These are phyloP conservation scores for Yponomeuta plumbellus DNA, from an alignment of 2,888 invertebrate genomes.

Conservation along the genomic window DNA sequence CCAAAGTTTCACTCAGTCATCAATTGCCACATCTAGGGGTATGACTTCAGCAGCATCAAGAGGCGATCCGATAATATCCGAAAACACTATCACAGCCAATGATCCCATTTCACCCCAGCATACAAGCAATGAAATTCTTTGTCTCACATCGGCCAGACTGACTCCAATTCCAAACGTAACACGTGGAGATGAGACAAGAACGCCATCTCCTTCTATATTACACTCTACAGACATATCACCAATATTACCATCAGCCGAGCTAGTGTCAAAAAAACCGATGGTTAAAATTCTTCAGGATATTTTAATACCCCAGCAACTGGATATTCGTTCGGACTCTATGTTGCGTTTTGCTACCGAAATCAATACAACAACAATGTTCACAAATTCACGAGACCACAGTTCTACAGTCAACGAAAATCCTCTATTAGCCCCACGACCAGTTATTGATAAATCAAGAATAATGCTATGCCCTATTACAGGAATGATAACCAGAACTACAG, in stretches of 20 bases:
- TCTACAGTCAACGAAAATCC: no score
- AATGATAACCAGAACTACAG: not conserved
- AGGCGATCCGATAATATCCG: not conserved
- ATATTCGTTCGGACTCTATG: no score
- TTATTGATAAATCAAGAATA: not conserved
- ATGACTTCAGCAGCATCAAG: no score
- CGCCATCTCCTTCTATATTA: constrained; percentile 3
- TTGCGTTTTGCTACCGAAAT: no score
- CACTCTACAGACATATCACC: not conserved
- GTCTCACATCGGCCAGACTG: not conserved
- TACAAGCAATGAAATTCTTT: no score
- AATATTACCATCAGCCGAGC: no score
- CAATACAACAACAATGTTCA: no score
- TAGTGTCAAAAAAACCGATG: not conserved
- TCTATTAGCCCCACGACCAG: not conserved
- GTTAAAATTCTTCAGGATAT: constrained; percentile 8
- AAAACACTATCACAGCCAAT: no score
- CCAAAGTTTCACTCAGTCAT: no score
- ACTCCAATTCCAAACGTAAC: not conserved
- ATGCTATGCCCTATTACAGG: constrained; percentile 12
- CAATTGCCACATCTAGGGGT: no score
- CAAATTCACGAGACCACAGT: no score
- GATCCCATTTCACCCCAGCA: no score
- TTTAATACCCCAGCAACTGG: constrained; percentile 1
- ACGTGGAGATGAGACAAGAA: not conserved